Evolutionary conservation across 2,888 invertebrate genomes (phyloP), one percentile per base, ranked within the genome.

Genomic region (Hesperia comma): DNA sequence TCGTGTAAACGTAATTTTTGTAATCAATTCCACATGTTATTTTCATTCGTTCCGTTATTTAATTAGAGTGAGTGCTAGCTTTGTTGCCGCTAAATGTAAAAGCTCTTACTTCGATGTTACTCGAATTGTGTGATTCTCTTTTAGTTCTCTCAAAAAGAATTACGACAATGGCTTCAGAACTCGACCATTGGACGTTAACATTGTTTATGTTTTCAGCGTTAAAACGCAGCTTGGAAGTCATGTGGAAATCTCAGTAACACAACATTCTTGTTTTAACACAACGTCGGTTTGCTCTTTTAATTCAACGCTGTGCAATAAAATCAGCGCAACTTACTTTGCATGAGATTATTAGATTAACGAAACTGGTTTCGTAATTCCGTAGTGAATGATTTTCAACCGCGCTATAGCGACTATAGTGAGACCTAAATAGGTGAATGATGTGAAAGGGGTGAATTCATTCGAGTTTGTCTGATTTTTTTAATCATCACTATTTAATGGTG

Each of bases 1-100:
- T 43, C 41, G 33, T 8, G 46, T 32, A 10, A 49, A 49, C 3
- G 43, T 46, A 32, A 43, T 51, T 61, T 61, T 49, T 61, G 46
- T 51, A 49, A 49, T 37, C 60, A 51, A 19, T 37, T 33, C 14
- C 37, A 61, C 37, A 51, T 14, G 17, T 33, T 61, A 51, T 61
- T 49, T 60, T 33, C 54, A 60, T 17, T 33, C 49, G 17, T 14
- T 8, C 12, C 32, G 15, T 58, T 43, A 58, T 58, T 58, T 58
- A 61, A 51, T 61, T 61, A 61, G 14, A 51, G 49, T 12, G 60
- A 61, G 60, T 61, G 60, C 49, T 32, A 49, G 19, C 60, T 61
- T 51, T 51, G 37, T 49, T 49, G 49, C 14, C 49, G 49, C 26
- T 32, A 15, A 58, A 46, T 58, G 41, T 58, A 58, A 58, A 58